Percentiles rank a stretch among this genome's conserved stretches.
phyloP scores from a whole-genome alignment of 1,140 invertebrate genomes.

The Pteromalus puparum region DNA sequence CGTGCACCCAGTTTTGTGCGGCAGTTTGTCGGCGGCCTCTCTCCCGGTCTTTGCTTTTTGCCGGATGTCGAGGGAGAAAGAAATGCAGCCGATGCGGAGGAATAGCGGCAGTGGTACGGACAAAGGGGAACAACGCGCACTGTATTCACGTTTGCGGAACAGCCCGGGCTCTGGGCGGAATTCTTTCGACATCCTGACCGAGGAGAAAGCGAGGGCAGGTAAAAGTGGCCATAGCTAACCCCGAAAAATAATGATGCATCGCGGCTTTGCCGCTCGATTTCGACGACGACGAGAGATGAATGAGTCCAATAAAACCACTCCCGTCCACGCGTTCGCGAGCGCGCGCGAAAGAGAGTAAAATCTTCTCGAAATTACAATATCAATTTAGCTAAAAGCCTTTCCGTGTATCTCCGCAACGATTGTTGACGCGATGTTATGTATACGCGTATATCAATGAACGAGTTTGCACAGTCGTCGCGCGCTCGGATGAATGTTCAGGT shows the following conservation, averaged over 20 bases:
- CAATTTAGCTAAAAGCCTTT: constrained; percentile 50
- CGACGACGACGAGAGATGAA: neutral
- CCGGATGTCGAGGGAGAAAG: too few relatives aligned
- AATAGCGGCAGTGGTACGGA: too few relatives aligned
- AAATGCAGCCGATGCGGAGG: too few relatives aligned
- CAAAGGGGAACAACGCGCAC: too few relatives aligned
- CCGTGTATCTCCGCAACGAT: constrained; percentile 27
- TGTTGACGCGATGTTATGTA: constrained; percentile 36
- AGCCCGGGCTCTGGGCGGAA: too few relatives aligned
- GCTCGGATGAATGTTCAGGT: neutral
- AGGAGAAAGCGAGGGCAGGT: too few relatives aligned
- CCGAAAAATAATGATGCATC: constrained; percentile 36
- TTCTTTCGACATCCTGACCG: too few relatives aligned
- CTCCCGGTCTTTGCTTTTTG: constrained; percentile 42
- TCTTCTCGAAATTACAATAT: constrained; percentile 22
- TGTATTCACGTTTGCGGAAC: too few relatives aligned
- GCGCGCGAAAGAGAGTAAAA: constrained; percentile 3
- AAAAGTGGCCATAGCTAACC: neutral
- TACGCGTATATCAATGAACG: too few relatives aligned
- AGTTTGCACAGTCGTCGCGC: constrained; percentile 3
- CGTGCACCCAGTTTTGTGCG: constrained; percentile 44
- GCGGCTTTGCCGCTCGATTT: neutral
- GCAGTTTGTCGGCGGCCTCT: constrained; percentile 45
- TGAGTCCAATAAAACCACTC: neutral
- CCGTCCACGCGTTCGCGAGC: too few relatives aligned